phyloP scores from a whole-genome alignment of 2,888 invertebrate genomes.

The Spicauda simplicius region DNA sequence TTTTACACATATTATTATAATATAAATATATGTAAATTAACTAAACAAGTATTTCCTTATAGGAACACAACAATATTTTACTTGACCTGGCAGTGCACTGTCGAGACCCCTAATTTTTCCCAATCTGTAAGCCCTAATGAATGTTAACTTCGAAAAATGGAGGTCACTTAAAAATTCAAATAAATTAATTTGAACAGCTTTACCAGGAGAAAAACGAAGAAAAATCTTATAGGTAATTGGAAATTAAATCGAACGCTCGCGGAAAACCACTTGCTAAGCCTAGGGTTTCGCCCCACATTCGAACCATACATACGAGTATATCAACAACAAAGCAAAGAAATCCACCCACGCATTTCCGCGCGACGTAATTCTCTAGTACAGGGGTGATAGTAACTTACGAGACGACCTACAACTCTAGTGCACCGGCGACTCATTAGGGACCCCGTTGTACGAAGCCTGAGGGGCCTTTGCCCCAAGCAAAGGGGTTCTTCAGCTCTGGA shows the following conservation, averaged over 20 bases:
- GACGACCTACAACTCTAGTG: slow-evolving; percentile 83
- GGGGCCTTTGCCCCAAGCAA: slow-evolving; percentile 71
- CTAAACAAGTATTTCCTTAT: too few species aligned
- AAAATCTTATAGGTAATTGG: slow-evolving; percentile 18
- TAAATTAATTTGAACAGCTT: not conserved
- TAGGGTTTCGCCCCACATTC: slow-evolving; percentile 53
- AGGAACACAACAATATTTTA: too few species aligned
- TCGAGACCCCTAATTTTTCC: too few species aligned
- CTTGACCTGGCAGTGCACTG: too few species aligned
- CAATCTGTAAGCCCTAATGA: too few species aligned
- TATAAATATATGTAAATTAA: too few species aligned
- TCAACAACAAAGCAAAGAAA: slow-evolving; percentile 65
- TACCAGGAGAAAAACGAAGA: not conserved
- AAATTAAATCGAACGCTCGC: slow-evolving; percentile 5
- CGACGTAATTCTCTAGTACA: slow-evolving; percentile 69
- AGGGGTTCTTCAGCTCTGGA: slow-evolving; percentile 75
- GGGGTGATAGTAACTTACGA: slow-evolving; percentile 72
- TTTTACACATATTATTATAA: too few species aligned
- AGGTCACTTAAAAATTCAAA: not conserved
- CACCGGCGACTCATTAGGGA: slow-evolving; percentile 83
- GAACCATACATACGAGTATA: slow-evolving; percentile 42
- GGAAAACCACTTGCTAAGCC: slow-evolving; percentile 13
- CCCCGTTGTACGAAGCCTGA: slow-evolving; percentile 71
- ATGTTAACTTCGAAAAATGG: not conserved
- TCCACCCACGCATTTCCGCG: slow-evolving; percentile 65